These are phyloP conservation scores for Drosophila virilis DNA, from an alignment of 1,140 invertebrate genomes.

Conservation along the genomic window DNA sequence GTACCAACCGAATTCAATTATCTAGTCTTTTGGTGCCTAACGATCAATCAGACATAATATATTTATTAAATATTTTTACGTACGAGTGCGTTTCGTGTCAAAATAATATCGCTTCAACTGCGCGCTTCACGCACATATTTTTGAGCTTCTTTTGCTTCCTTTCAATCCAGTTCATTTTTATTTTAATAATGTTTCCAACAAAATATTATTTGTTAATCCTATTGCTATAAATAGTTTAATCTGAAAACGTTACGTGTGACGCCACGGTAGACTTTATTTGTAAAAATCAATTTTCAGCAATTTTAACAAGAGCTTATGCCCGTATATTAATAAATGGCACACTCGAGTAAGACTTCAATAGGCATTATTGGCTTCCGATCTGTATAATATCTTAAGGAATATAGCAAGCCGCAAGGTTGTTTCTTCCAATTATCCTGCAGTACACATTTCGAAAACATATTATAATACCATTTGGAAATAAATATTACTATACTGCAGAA, in stretches of 20 bases:
- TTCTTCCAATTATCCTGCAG: too few species aligned
- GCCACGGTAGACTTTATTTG: neutral
- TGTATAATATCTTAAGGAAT: too few species aligned
- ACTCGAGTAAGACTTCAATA: too few species aligned
- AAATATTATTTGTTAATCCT: neutral
- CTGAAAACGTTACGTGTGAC: slow-evolving; percentile 5
- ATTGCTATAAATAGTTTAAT: slow-evolving; percentile 1
- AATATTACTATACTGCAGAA: too few species aligned
- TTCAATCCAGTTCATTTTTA: too few species aligned
- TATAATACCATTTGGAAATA: too few species aligned
- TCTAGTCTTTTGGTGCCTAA: slow-evolving; percentile 4
- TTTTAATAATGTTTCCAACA: too few species aligned
- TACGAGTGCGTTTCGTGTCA: neutral
- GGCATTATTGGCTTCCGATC: too few species aligned
- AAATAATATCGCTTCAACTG: slow-evolving; percentile 39
- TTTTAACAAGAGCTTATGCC: too few species aligned
- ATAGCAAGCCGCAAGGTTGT: too few species aligned
- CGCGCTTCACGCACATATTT: slow-evolving; percentile 40
- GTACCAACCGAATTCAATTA: neutral
- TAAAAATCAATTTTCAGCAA: neutral
- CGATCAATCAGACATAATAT: neutral
- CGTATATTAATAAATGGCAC: too few species aligned
- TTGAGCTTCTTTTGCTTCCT: slow-evolving; percentile 30
- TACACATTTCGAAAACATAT: too few species aligned
- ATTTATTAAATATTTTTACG: neutral